These are phyloP conservation scores for Lepidocyrtoides sp. DNA, from an alignment of 2,888 invertebrate species.

Conservation along the genomic window DNA sequence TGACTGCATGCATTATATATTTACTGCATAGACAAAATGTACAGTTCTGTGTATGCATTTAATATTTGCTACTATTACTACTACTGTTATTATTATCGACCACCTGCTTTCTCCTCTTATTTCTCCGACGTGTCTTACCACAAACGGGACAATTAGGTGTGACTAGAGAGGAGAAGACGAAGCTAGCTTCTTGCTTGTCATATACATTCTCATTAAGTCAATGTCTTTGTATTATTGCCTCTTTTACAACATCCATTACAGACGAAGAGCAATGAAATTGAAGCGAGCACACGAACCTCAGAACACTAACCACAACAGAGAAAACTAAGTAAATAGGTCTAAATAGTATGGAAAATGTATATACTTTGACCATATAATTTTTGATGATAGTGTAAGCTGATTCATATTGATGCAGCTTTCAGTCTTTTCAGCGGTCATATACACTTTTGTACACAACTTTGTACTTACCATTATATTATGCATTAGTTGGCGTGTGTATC, in stretches of 20 bases:
- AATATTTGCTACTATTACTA: neutral
- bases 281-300: neutral
- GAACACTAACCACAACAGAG: neutral
- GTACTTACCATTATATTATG: too few relatives aligned
- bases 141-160: slow-evolving; percentile 23
- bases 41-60: neutral
- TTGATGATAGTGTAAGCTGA: too few relatives aligned
- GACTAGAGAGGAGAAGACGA: neutral
- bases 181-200: neutral
- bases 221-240: slow-evolving; percentile 27
- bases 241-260: slow-evolving; percentile 20
- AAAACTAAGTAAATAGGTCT: neutral
- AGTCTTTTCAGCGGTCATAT: too few relatives aligned
- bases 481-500: too few relatives aligned
- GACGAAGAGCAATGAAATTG: neutral
- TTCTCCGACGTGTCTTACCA: slow-evolving; percentile 8
- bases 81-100: slow-evolving; percentile 34
- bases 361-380: too few relatives aligned
- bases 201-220: slow-evolving; percentile 46
- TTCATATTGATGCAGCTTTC: too few relatives aligned
- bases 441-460: too few relatives aligned
- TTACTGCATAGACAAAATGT: neutral
- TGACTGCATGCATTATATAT: neutral
- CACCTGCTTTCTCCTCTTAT: slow-evolving; percentile 49
- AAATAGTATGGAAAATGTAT: neutral